Base-by-base conservation (phyloP, 2,888 invertebrate species). In the Tetrapedia diversipes region DNA sequence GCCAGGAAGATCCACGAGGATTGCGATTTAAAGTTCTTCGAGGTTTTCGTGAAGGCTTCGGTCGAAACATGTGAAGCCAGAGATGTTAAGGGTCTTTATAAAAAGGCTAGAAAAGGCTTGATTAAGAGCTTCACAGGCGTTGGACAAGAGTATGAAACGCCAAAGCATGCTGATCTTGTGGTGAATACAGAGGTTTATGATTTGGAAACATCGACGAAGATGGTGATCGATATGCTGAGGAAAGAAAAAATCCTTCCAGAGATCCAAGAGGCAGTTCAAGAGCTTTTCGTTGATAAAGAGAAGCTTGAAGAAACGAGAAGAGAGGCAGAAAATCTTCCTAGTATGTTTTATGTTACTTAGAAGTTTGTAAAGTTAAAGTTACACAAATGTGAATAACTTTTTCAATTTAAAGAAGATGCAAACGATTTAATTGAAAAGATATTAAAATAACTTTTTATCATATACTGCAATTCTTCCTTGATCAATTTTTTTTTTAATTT, bases 1-100 rank as follows among this genome's bases (percentile, higher is more conserved):
- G 99, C 99, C 0, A 94, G 98, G 61, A 94, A 95, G 83, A 96
- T 98, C 82, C 99, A 99, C 92, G 95, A 96, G 68, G 95, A 97
- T 84, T 95, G 94, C 0, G 96, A 96, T 47, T 93, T 99, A 81
- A 96, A 94, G 0, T 99, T 99, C 93, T 96, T 97, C 89, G 99
- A 99, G 92, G 95, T 98, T 1, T 99, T 97, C 92, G 96, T 99
- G n/a, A 96, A 98, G 91, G 98, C 99, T 0, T 97, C 99, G 0
- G 91, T 99, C 4, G 95, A 96, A 54, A 95, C 98, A 2, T 99
- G 99, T 92, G 99, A 99, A 89, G 93, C 95, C 79, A 93, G 99
- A 49, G 99, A 99, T 91, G 97, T 97, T 0, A 99, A 99, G 90
- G 99, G 99, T 0, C 94, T 99, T 16, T 99, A 99, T 92, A 97